These are phyloP conservation scores for Malacosoma neustria DNA, from an alignment of 2,888 invertebrate genomes.

Conservation along the genomic window DNA sequence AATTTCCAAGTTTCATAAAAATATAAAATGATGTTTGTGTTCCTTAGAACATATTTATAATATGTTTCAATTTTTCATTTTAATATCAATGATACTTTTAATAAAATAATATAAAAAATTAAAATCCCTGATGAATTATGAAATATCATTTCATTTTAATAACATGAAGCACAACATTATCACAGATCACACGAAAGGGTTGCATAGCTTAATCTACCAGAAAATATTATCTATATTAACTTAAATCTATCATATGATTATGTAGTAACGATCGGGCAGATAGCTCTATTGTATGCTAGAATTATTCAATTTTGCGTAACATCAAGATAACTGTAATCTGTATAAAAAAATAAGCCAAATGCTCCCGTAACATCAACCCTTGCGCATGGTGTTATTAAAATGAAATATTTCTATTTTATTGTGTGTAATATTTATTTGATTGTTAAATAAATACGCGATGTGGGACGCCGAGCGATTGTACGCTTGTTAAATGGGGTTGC, in stretches of 20 bases:
- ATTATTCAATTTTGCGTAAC: slow-evolving; percentile 66
- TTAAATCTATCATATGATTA: slow-evolving; percentile 26
- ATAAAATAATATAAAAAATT: no score
- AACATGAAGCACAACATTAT: slow-evolving; percentile 1
- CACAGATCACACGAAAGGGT: neutral
- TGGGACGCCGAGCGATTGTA: slow-evolving; percentile 66
- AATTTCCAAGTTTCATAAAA: no score
- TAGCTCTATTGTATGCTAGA: slow-evolving; percentile 33
- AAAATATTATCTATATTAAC: slow-evolving; percentile 17
- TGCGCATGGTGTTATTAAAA: slow-evolving; percentile 63
- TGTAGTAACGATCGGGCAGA: slow-evolving; percentile 24
- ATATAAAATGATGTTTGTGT: no score
- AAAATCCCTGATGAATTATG: no score
- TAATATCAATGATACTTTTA: no score
- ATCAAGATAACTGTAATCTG: slow-evolving; percentile 66
- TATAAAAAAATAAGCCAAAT: slow-evolving; percentile 43
- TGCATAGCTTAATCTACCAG: slow-evolving; percentile 22
- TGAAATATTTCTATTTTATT: slow-evolving; percentile 74
- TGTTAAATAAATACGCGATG: slow-evolving; percentile 71
- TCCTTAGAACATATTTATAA: no score
- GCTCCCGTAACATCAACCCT: slow-evolving; percentile 52
- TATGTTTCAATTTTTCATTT: no score
- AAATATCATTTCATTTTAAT: no score
- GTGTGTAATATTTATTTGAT: slow-evolving; percentile 74
- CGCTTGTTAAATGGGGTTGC: slow-evolving; percentile 57